phyloP scores from a whole-genome alignment of 2,797 vertebrate species.

The Numenius phaeopus region DNA sequence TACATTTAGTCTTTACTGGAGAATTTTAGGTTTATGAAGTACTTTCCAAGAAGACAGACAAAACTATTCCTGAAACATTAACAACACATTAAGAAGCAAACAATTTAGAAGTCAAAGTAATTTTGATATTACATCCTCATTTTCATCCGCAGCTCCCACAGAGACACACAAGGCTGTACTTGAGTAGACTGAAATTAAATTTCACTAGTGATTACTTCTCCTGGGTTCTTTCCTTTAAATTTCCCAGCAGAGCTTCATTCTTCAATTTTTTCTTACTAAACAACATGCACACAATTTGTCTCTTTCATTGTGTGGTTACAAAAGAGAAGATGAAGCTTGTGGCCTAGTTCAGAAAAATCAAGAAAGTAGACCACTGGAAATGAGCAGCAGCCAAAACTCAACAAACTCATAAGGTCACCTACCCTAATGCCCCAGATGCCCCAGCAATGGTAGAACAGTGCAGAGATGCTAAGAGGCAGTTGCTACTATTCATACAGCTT shows the following conservation, averaged over 20 bases:
- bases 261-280: background rate
- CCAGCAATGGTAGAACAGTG: background rate
- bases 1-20: background rate
- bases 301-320: background rate
- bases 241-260: background rate
- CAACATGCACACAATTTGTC: background rate
- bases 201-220: background rate
- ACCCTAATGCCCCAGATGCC: background rate
- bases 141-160: background rate
- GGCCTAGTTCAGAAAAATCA: background rate
- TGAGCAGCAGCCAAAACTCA: background rate
- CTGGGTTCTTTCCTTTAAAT: background rate
- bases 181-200: background rate
- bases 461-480: background rate
- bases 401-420: background rate
- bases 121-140: background rate
- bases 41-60: background rate
- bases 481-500: background rate
- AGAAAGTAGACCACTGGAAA: background rate
- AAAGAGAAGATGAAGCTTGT: background rate
- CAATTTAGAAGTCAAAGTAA: background rate
- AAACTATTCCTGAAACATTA: background rate
- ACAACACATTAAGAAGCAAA: background rate
- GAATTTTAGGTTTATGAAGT: background rate
- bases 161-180: background rate